These are phyloP conservation scores for Coregonus clupeaformis DNA, from an alignment of 2,113 vertebrate genomes.

Conservation along the genomic window DNA sequence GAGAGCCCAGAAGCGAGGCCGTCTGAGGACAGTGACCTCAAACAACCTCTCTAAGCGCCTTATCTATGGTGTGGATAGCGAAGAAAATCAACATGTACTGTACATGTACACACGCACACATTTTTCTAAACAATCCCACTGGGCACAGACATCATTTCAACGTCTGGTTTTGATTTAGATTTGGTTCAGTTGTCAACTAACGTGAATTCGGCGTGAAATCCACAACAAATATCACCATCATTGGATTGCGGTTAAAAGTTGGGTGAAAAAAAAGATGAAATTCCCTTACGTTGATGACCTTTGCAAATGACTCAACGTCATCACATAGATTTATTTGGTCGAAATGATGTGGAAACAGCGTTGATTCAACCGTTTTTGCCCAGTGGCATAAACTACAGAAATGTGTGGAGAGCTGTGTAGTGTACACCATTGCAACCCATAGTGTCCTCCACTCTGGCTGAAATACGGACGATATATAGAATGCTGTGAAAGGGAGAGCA, in stretches of 20 bases:
- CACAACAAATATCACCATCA: no score
- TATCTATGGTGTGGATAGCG: not conserved
- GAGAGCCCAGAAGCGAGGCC: constrained; percentile 12
- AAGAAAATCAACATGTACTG: not conserved
- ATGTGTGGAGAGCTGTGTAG: constrained; percentile 27
- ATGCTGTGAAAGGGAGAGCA: constrained; percentile 44
- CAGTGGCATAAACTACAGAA: not conserved
- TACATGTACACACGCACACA: constrained; percentile 25
- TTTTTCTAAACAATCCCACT: not conserved
- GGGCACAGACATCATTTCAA: no score
- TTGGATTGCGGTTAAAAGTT: no score
- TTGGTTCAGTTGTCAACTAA: no score
- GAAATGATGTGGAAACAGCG: no score
- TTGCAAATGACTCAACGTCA: no score
- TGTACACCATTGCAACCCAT: not conserved
- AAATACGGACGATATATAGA: constrained; percentile 21
- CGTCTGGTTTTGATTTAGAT: no score
- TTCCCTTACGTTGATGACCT: no score
- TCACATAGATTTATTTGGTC: no score
- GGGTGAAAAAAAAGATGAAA: no score
- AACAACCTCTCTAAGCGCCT: constrained; percentile 31
- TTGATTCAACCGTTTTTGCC: no score
- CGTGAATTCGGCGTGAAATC: no score
- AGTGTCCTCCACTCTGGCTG: constrained; percentile 31
- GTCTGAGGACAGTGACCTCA: constrained; percentile 54